phyloP scores from a whole-genome alignment of 2,113 vertebrate genomes.

The Gopherus evgoodei region DNA sequence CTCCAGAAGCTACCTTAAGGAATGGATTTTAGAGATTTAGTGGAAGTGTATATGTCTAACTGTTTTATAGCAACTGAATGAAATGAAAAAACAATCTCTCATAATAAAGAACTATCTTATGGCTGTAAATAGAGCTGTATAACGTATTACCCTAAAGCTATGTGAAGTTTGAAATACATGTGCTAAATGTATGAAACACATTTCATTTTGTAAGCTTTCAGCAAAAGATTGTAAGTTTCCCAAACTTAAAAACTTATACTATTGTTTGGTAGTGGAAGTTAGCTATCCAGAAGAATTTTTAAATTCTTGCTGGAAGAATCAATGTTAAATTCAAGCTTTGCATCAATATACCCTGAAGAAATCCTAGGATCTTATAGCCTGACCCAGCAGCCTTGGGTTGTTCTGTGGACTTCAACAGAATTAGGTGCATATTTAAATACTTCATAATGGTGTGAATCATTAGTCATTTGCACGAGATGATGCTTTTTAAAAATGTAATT shows the following conservation, averaged over 20 bases:
- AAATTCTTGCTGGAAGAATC: accelerated
- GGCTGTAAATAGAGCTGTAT: slow-evolving; percentile 54
- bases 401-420: background rate
- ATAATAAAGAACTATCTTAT: slow-evolving; percentile 25
- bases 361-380: background rate
- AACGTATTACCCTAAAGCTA: slow-evolving; percentile 51
- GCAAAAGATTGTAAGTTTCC: slow-evolving; percentile 2
- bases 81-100: slow-evolving; percentile 48
- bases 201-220: slow-evolving; percentile 24
- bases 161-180: slow-evolving; percentile 46
- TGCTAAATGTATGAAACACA: background rate
- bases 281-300: background rate
- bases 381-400: background rate
- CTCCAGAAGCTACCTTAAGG: background rate
- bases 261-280: background rate
- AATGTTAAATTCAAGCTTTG: background rate
- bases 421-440: background rate
- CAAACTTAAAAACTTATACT: background rate
- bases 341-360: background rate
- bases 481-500: background rate
- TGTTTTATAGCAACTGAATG: slow-evolving; percentile 36
- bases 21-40: slow-evolving; percentile 17
- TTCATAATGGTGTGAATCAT: background rate
- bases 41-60: slow-evolving; percentile 6
- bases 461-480: background rate